phyloP scores from a whole-genome alignment of 2,797 vertebrate genomes.

The Thamnophis elegans region DNA sequence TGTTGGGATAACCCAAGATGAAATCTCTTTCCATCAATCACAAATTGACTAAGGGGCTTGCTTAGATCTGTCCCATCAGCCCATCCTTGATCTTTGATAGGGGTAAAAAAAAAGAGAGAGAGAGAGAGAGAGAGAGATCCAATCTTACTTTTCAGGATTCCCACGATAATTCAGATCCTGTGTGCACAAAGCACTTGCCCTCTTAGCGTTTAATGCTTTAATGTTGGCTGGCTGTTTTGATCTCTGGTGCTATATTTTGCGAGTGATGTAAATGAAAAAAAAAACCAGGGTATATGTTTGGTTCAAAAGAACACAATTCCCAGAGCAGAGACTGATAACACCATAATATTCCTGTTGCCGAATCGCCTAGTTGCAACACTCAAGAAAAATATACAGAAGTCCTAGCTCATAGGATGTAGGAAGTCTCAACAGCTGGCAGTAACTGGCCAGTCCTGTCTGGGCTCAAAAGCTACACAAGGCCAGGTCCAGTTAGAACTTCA shows the following conservation, averaged over 20 bases:
- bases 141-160: not conserved
- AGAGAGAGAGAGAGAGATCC: not conserved
- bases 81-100: no score
- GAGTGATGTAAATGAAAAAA: not conserved
- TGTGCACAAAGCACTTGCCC: not conserved
- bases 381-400: not conserved
- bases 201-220: not conserved
- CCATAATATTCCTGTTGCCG: not conserved
- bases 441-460: not conserved
- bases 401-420: not conserved
- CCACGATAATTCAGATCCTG: not conserved
- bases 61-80: no score
- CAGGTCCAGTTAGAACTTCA: not conserved
- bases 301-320: not conserved
- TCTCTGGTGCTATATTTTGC: not conserved
- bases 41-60: not conserved
- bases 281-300: not conserved
- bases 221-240: not conserved
- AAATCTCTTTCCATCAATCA: not conserved
- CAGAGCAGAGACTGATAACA: not conserved
- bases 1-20: not conserved
- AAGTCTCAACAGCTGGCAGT: not conserved
- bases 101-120: not conserved
- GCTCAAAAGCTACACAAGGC: not conserved
- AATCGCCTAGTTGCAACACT: not conserved